Evolutionary conservation across 2,113 vertebrate species (phyloP), one percentile per base, ranked within the genome.

Genomic region (Hucho hucho): DNA sequence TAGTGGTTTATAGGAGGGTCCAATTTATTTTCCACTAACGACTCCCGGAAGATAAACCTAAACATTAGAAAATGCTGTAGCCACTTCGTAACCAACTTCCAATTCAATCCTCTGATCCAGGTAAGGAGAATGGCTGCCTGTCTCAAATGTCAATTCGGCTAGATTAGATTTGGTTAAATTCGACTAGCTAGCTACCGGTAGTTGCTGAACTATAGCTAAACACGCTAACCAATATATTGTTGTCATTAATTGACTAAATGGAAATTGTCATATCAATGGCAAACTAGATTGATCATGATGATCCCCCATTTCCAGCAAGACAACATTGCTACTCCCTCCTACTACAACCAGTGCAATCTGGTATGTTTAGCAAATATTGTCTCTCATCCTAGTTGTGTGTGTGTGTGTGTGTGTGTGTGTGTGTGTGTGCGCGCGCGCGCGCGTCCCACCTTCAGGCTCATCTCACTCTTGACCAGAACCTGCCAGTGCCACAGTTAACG

Each of bases 331-430:
- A 43, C 37, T 43, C 9, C 37, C 37, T 25, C n/a, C 49, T 53
- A 53, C 49, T 16, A 53, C 4, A 53, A 18, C 13, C 49, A 53
- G 12, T 59, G 80, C 69, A 66, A 20, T 68, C 29, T 37, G 28
- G 22, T 77, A 71, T 53, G 37, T 29, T 56, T 37, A 29, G 67
- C 47, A 16, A 64, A 59, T 70, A 43, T 28, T 25, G 32, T 46
- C 68, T 69, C 22, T 69, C 46, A 67, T 49, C 73, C 26, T 74
- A 26, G 7, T 29, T 72, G 61, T 66, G 24, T 71, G 67, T 75
- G 66, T 69, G 66, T 69, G 49, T 69, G 65, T 75, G 73, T 68
- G 72, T 70, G 74, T 46, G 61, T 71, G 46, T n/a, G 25, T 37
- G 46, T 47, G 22, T 47, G 29, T 53, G 3, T 47, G 14, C 14